Evolutionary conservation across 2,113 vertebrate genomes (phyloP).

Genomic region (Stomatorhinus ivindoensis): DNA sequence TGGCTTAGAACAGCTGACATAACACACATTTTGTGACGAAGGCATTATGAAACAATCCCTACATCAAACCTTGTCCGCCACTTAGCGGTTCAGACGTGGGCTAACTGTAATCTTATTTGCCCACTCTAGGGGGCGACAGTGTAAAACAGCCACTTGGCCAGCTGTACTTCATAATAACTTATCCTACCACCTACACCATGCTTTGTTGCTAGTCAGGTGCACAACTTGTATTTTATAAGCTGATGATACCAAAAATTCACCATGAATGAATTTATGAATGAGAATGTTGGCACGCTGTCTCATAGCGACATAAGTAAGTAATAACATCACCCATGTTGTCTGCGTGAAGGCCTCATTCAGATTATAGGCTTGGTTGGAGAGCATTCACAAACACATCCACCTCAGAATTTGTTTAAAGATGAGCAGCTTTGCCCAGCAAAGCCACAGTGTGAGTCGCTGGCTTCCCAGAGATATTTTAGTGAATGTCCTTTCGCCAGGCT

Average conservation of each 20-base stretch:
- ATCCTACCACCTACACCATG: not conserved
- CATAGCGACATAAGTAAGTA: not conserved
- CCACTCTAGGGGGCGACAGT: not conserved
- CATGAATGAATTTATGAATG: not conserved
- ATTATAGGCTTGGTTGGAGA: not conserved
- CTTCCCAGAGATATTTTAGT: not conserved
- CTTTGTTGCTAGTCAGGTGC: not conserved
- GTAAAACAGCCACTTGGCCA: not conserved
- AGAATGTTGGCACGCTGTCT: not conserved
- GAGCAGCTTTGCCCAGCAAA: not conserved
- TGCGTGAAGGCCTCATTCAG: not conserved
- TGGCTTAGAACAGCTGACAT: not conserved
- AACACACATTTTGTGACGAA: slow-evolving; percentile 4
- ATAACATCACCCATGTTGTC: not conserved
- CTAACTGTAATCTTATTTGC: not conserved
- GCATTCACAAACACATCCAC: not conserved
- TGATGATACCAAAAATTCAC: not conserved
- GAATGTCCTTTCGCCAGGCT: not conserved
- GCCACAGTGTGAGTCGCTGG: not conserved
- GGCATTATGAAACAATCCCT: not conserved
- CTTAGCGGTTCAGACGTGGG: not conserved
- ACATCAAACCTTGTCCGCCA: not conserved
- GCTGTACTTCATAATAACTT: not conserved
- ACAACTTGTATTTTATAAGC: not conserved
- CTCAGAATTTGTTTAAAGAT: not conserved